Base-by-base conservation (phyloP, 2,113 vertebrate species). In the Odocoileus virginianus region DNA sequence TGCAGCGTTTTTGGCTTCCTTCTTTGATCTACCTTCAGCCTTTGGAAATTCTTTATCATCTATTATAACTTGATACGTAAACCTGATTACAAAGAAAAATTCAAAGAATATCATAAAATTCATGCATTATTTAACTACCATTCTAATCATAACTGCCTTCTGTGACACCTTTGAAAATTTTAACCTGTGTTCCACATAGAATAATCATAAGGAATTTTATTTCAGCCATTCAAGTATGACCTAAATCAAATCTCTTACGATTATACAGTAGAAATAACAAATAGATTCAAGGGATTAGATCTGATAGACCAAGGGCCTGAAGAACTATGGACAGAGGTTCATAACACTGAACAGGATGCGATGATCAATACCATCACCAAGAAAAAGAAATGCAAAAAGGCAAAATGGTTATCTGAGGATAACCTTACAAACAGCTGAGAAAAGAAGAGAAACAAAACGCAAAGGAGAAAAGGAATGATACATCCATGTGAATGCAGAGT, bases 1-100 rank as follows among this genome's bases (percentile, higher is more conserved):
- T 52, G 99, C 99, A 50, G 2, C 19, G 57, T 97, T 98, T 98
- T 1, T 99, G 67, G 99, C 99, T 8, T 98, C 97, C 87, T 98
- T 99, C 95, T 98, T 99, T 89, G 45, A 89, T 98, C 47, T 98
- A 52, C 98, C 99, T 91, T 67, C 94, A 9, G 97, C 98, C 87
- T 0, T 2, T 67, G 97, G 96, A 88, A 98, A 99, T 60, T 74
- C 0, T 92, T 0, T 28, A 1, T 0, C 1, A 0, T 76, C 1
- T 96, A 99, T 95, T 95, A 25, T 61, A 92, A 97, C 96, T 92
- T 58, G 54, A 96, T 98, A 25, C 6, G 96, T 99, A 98, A 98
- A 99, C 96, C 99, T 99, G 96, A 81, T 98, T 43, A 97, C 14
- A 78, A 98, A 97, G 21, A 55, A 95, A 97, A 93, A 90, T 92